Evolutionary conservation across 2,888 invertebrate genomes (phyloP).

Genomic region (Caenorhabditis plicata): DNA sequence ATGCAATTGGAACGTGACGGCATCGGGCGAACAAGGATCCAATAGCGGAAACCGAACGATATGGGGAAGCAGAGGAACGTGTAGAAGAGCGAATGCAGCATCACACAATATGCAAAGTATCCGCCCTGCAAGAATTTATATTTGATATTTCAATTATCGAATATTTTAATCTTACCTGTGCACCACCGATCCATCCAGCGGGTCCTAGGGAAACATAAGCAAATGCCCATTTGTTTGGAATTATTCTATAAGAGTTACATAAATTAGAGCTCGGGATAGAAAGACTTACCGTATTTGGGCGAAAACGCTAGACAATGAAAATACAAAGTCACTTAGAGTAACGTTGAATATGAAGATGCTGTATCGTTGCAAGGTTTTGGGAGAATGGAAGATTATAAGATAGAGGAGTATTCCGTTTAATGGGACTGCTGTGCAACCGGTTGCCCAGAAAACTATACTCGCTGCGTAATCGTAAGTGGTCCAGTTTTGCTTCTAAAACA

Average conservation of each 20-base stretch:
- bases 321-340: slow-evolving; percentile 36
- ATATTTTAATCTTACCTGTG: slow-evolving; percentile 9
- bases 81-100: slow-evolving; percentile 49
- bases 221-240: slow-evolving; percentile 53
- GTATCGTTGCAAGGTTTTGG: slow-evolving; percentile 24
- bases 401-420: slow-evolving; percentile 30
- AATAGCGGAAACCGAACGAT: slow-evolving; percentile 52
- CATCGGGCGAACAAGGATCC: slow-evolving; percentile 43
- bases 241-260: slow-evolving; percentile 30
- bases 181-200: slow-evolving; percentile 30
- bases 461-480: slow-evolving; percentile 28
- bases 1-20: slow-evolving; percentile 28
- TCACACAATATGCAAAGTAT: slow-evolving; percentile 34
- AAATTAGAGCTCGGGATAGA: not conserved
- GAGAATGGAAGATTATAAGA: slow-evolving; percentile 28
- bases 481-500: slow-evolving; percentile 26
- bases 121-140: slow-evolving; percentile 17
- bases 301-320: slow-evolving; percentile 28
- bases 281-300: slow-evolving; percentile 37
- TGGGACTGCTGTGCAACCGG: slow-evolving; percentile 31
- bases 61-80: slow-evolving; percentile 50
- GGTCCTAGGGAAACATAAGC: slow-evolving; percentile 51
- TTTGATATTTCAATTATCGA: no score
- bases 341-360: slow-evolving; percentile 40
- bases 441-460: slow-evolving; percentile 21